Base-by-base conservation (phyloP, 1,140 invertebrate genomes). In the fruit fly (Drosophila melanogaster) region DNA sequence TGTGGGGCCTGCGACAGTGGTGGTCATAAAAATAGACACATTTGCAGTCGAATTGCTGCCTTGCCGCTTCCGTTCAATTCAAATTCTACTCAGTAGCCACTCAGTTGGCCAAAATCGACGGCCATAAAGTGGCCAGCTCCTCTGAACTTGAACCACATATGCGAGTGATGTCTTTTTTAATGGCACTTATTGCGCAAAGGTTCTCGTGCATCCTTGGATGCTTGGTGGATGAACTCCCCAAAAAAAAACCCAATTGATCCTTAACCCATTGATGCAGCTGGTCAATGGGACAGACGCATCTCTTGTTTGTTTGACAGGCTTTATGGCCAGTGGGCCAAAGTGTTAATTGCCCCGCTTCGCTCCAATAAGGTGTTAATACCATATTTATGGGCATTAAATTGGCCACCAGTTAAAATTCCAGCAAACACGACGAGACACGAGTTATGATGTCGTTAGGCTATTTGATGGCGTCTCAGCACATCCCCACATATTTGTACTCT, bases 341-440 rank as follows among this genome's bases (percentile, higher is more conserved):
- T 87, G 84, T 89, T 84, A 90, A 87, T 84, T 87, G 79, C 83
- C 51, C 79, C 51, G 71, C 56, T 17, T 43, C 17, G 22, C 43
- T 35, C 33, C 30, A 83, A 87, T 81, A 87, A 87, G 84, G 79
- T 87, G 83, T 83, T 87, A 87, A 87, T 89, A 76, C 62, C 76
- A 83, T 47, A 38, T 87, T 87, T 84, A 87, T 90, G 84, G 77
- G 62, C 84, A 89, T 89, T 89, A 80, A 89, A 87, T 84, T 80
- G 79, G 79, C 66, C 84, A 89, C 66, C 84, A 72, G 79, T 83
- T 86, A 65, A 74, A 85, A 69, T 81, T 60, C 66, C 49, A 64
- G 79, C 67, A 62, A 66, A 62, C 62, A 70, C 75, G 69, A 76
- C 70, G 49, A 61, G 40, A 65, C 58, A 58, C 61, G 70, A 74